phyloP scores from a whole-genome alignment of 2,888 invertebrate genomes.

The Tanytarsus gracilentus region DNA sequence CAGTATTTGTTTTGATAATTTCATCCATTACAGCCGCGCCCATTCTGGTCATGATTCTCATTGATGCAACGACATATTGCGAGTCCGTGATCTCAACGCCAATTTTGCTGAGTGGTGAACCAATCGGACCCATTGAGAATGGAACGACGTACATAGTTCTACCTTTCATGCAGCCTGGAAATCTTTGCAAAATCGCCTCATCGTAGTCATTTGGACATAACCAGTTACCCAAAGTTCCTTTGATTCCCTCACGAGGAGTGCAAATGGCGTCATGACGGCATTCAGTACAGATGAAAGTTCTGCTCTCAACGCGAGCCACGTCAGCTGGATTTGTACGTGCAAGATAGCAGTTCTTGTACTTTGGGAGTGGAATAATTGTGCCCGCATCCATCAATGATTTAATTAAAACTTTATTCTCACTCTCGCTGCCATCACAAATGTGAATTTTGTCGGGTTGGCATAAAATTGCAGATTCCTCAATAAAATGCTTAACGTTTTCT shows the following conservation, averaged over 20 bases:
- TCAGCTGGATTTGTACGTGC: conserved; percentile 94
- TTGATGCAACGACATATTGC: conserved; percentile 92
- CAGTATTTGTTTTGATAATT: conserved; percentile 49
- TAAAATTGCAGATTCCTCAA: conserved; percentile 70
- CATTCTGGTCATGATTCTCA: conserved; percentile 96
- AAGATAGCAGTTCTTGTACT: conserved; percentile 92
- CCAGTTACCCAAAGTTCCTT: conserved; percentile 88
- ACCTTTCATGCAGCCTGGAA: conserved; percentile 84
- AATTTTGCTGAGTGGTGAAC: conserved; percentile 89
- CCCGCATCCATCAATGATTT: conserved; percentile 68
- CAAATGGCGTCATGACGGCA: conserved; percentile 75
- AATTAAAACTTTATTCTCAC: conserved; percentile 67
- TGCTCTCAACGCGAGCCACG: conserved; percentile 94
- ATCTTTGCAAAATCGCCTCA: conserved; percentile 68
- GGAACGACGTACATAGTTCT: conserved; percentile 98
- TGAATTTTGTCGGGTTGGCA: conserved; percentile 85
- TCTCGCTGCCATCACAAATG: conserved; percentile 85
- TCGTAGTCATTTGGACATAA: conserved; percentile 77
- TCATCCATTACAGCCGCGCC: conserved; percentile 52
- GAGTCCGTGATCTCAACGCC: conserved; percentile 96
- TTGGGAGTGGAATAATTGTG: conserved; percentile 68
- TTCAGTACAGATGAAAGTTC: conserved; percentile 88
- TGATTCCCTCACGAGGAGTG: conserved; percentile 64
- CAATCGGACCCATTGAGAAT: conserved; percentile 97
- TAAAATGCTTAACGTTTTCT: conserved; percentile 52